These are phyloP conservation scores for Ptiloglossa arizonensis DNA, from an alignment of 1,140 invertebrate species.

Conservation along the genomic window DNA sequence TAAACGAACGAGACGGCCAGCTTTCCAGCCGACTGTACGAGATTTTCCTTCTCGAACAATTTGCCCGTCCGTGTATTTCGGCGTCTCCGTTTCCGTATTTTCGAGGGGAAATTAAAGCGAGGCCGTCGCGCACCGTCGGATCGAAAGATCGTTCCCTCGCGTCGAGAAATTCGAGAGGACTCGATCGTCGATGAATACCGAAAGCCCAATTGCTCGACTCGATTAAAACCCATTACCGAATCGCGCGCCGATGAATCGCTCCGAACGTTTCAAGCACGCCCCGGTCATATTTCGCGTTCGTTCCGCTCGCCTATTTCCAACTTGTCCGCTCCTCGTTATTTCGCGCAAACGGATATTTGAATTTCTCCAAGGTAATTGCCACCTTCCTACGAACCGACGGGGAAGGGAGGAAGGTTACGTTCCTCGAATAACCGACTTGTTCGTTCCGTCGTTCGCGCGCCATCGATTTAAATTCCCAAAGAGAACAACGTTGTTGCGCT, in stretches of 20 bases:
- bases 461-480: no score
- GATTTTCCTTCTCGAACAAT: slow-evolving; percentile 20
- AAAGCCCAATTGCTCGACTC: slow-evolving; percentile 50
- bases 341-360: slow-evolving; percentile 55
- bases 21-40: slow-evolving; percentile 9
- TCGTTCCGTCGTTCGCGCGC: no score
- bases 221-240: slow-evolving; percentile 57
- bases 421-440: no score
- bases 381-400: slow-evolving; percentile 4
- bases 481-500: no score
- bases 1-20: background rate
- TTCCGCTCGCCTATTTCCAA: slow-evolving; percentile 27
- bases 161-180: background rate
- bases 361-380: slow-evolving; percentile 50
- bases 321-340: slow-evolving; percentile 36
- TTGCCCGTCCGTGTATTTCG: background rate
- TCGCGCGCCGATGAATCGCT: slow-evolving; percentile 47
- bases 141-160: slow-evolving; percentile 29
- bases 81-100: slow-evolving; percentile 10
- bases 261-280: background rate
- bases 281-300: slow-evolving; percentile 6
- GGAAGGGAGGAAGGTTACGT: no score
- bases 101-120: slow-evolving; percentile 28
- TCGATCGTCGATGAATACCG: slow-evolving; percentile 16
- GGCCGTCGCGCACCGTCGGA: background rate